Evolutionary conservation across 2,888 invertebrate genomes (phyloP).

Genomic region (Cerceris rybyensis): DNA sequence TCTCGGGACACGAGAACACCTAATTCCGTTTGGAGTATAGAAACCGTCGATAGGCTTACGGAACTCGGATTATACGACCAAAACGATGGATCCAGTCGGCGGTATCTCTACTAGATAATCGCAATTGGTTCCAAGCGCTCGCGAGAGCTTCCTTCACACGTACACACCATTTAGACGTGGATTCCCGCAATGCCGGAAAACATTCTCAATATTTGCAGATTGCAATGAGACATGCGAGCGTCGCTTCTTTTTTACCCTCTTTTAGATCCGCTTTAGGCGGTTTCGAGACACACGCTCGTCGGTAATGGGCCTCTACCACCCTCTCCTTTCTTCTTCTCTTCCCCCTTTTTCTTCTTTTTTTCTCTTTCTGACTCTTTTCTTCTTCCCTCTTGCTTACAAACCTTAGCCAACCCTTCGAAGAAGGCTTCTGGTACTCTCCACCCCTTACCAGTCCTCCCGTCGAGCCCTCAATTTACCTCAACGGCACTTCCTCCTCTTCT

Average conservation of each 20-base stretch:
- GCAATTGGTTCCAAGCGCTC: constrained; percentile 73
- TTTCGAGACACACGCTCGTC: constrained; percentile 70
- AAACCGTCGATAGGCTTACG: constrained; percentile 26
- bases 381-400: constrained; percentile 52
- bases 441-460: constrained; percentile 58
- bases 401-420: constrained; percentile 64
- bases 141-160: constrained; percentile 8
- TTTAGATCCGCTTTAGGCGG: constrained; percentile 62
- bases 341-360: background rate
- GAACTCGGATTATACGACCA: constrained; percentile 49
- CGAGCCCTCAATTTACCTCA: constrained; percentile 72
- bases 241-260: constrained; percentile 58
- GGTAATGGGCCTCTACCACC: constrained; percentile 67
- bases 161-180: constrained; percentile 7
- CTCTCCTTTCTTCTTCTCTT: constrained; percentile 8
- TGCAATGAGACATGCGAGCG: constrained; percentile 73
- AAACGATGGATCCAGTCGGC: constrained; percentile 56
- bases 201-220: constrained; percentile 70
- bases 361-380: constrained; percentile 6
- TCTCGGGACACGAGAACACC: constrained; percentile 61
- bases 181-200: constrained; percentile 73
- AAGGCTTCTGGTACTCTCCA: constrained; percentile 55
- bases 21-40: constrained; percentile 48
- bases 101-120: constrained; percentile 77
- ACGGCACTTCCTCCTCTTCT: constrained; percentile 55